phyloP scores from a whole-genome alignment of 1,140 invertebrate species.

The Caenorhabditis latens region DNA sequence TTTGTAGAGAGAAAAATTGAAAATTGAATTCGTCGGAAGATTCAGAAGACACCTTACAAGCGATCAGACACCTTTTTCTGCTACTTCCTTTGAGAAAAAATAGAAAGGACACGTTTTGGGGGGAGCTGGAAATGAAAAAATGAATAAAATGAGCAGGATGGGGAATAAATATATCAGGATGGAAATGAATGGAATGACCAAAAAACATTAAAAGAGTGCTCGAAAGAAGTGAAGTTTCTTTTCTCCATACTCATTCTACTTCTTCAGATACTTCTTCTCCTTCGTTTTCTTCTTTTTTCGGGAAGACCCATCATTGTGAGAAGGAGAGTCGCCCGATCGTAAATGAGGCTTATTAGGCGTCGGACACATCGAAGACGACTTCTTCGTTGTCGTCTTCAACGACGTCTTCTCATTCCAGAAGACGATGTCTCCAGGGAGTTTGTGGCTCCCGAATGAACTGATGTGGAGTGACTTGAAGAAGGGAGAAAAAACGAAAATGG shows the following conservation, averaged over 20 bases:
- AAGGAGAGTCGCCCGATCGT: conserved; percentile 36
- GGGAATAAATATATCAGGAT: conserved; percentile 6
- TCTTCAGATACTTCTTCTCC: background rate
- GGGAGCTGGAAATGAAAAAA: background rate
- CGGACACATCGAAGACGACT: conserved; percentile 32
- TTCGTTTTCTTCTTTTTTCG: background rate
- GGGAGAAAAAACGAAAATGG: conserved; percentile 24
- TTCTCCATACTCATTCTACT: background rate
- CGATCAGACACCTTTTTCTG: conserved; percentile 1
- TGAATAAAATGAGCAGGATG: background rate
- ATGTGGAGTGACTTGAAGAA: conserved; percentile 5
- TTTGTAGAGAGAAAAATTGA: background rate
- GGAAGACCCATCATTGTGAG: conserved; percentile 39
- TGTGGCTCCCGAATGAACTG: conserved; percentile 35
- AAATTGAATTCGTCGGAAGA: conserved; percentile 21
- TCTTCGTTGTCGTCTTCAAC: background rate
- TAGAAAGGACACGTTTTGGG: background rate
- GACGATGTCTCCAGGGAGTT: conserved; percentile 19
- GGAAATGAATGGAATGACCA: background rate
- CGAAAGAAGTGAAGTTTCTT: conserved; percentile 29
- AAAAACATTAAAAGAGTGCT: conserved; percentile 41
- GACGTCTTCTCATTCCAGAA: conserved; percentile 39
- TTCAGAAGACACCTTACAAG: background rate
- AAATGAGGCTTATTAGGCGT: conserved; percentile 54
- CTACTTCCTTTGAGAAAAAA: background rate